Percentiles rank a stretch among this genome's conserved stretches.
Conservation (phyloP, 2,888 invertebrate species). For the Myopa testacea region DNA sequence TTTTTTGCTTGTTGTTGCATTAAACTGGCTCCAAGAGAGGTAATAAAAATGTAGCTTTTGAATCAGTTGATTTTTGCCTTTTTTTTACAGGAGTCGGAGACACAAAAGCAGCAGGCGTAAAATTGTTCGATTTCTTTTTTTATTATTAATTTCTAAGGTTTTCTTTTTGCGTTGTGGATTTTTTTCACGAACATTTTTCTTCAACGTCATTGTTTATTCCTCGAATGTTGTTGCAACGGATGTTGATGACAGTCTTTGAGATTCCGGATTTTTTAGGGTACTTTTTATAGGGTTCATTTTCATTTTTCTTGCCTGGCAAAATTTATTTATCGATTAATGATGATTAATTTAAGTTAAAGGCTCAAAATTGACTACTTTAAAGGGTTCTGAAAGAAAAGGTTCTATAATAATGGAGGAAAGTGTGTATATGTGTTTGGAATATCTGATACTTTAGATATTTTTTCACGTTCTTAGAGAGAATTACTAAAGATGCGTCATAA, state of each 20-base stretch:
- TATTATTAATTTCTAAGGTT: neutral
- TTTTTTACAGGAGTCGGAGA: neutral
- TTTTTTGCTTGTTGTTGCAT: neutral
- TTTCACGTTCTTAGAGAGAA: too few relatives aligned
- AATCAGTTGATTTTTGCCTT: neutral
- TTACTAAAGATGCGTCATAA: too few relatives aligned
- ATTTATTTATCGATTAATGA: neutral
- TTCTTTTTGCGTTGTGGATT: neutral
- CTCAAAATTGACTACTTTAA: neutral
- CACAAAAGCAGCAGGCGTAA: neutral
- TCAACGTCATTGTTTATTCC: neutral
- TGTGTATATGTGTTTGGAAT: too few relatives aligned
- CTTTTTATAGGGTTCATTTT: neutral
- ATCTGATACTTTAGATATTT: too few relatives aligned
- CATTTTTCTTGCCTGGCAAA: neutral
- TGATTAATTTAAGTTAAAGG: neutral
- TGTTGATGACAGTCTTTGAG: slow-evolving; percentile 25
- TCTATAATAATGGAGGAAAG: too few relatives aligned
- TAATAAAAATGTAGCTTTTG: slow-evolving; percentile 6
- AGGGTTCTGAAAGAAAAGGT: neutral
- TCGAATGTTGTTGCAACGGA: slow-evolving; percentile 19
- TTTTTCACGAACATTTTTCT: neutral
- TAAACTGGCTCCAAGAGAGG: neutral
- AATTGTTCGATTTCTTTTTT: slow-evolving; percentile 3
- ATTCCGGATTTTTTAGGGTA: neutral